Percentiles rank a stretch among this genome's conserved stretches.
Evolutionary conservation across 2,888 invertebrate species (phyloP).

Genomic region (Ypsolopha sequella): DNA sequence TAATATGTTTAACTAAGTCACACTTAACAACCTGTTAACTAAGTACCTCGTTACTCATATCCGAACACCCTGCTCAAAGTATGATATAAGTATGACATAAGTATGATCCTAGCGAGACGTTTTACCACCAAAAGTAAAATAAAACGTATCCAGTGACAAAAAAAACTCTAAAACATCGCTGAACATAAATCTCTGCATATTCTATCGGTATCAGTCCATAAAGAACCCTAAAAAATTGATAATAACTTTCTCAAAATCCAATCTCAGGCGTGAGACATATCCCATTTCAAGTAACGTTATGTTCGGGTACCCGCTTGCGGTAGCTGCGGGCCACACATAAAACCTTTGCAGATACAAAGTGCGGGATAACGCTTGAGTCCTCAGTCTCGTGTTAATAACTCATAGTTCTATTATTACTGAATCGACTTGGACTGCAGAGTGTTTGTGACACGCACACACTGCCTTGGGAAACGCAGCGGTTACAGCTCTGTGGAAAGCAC

Average conservation of each 20-base stretch:
- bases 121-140: no score
- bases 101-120: no score
- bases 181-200: no score
- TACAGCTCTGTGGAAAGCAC: neutral
- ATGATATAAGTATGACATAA: no score
- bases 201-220: no score
- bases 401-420: conserved; percentile 1
- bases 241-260: neutral
- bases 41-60: no score
- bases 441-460: neutral
- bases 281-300: neutral
- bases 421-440: neutral
- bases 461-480: neutral
- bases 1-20: no score
- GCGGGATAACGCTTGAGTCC: conserved; percentile 26
- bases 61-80: no score
- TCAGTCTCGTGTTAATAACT: conserved; percentile 1
- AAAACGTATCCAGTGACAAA: no score
- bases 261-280: neutral
- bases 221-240: no score
- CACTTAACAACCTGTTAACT: no score
- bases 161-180: no score
- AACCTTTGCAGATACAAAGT: conserved; percentile 35
- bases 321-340: conserved; percentile 29
- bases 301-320: neutral